Conservation (phyloP, 2,113 vertebrate genomes). For the Colaptes auratus region DNA sequence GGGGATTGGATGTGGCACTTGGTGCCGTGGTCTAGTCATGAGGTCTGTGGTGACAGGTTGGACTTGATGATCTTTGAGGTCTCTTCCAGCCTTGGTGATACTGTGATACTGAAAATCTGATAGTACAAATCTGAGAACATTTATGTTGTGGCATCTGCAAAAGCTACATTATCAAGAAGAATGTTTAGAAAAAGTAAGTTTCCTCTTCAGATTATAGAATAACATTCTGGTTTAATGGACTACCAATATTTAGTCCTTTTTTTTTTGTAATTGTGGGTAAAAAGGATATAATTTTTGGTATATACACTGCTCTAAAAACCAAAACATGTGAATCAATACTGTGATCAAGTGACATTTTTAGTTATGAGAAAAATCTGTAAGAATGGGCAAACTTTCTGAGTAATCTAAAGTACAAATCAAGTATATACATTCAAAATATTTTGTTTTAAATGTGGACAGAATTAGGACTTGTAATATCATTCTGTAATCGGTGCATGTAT, state of each 20-base stretch:
- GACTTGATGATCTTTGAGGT: too few species aligned
- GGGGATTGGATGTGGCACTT: too few species aligned
- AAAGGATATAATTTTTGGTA: neutral
- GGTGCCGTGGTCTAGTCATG: too few species aligned
- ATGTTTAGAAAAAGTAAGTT: neutral
- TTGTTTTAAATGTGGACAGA: neutral
- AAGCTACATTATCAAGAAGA: neutral
- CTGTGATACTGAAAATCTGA: too few species aligned
- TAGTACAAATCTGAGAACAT: neutral
- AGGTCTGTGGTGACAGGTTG: too few species aligned
- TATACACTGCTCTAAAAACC: neutral
- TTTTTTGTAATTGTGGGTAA: neutral
- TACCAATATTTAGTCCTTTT: neutral
- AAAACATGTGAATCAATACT: neutral
- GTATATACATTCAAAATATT: neutral
- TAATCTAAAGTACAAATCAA: neutral
- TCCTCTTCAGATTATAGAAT: neutral
- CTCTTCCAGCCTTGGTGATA: too few species aligned
- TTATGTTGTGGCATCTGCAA: neutral
- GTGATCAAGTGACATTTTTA: neutral
- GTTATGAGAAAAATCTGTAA: neutral
- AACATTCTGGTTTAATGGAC: neutral
- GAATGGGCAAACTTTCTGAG: neutral
- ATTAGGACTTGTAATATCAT: neutral
- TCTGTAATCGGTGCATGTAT: neutral